Evolutionary conservation across 2,797 vertebrate species (phyloP), one percentile per base, ranked within the genome.

Genomic region (Catharus ustulatus): DNA sequence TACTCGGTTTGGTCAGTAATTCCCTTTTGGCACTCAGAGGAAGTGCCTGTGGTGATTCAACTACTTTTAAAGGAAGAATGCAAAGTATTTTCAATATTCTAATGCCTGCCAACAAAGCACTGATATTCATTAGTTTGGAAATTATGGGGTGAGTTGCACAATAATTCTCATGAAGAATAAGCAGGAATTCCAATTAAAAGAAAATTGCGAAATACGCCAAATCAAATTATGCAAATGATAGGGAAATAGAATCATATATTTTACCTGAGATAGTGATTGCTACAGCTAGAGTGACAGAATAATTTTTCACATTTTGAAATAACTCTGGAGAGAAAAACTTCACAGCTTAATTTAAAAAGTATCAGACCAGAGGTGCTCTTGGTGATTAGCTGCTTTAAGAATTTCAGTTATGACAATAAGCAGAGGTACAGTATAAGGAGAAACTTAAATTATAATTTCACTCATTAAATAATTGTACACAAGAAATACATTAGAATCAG

Each of bases 161-260:
- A 46, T 86, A 81, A 87, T 77, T 90, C 68, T 45, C 22, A 66
- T 8, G 43, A 89, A 75, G 36, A 83, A 92, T 29, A 87, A 83
- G 27, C 15, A 89, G 51, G 46, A 89, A 81, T 66, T 88, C 40
- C 36, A 94, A 86, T 88, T 91, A 76, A 76, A 90, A 88, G 73
- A 62, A 90, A 86, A 78, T 6, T 68, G 66, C 49, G 73, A 93
- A 78, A 75, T 78, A 75, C 6, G 62, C 66, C 73, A 17, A 68
- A 68, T 46, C 29, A 75, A 94, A 69, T 40, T 0, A 91, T 78
- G 57, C 40, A 86, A 84, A 75, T 36, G 26, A 84, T 30, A 91
- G 22, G 21, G 13, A 93, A 93, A 84, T 15, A 71, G 51, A 54
- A 54, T 38, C 17, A 52, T 49, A 8, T 45, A 30, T 88, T 91